These are phyloP conservation scores for Acanthurus tractus DNA, from an alignment of 2,797 vertebrate genomes.

Conservation along the genomic window DNA sequence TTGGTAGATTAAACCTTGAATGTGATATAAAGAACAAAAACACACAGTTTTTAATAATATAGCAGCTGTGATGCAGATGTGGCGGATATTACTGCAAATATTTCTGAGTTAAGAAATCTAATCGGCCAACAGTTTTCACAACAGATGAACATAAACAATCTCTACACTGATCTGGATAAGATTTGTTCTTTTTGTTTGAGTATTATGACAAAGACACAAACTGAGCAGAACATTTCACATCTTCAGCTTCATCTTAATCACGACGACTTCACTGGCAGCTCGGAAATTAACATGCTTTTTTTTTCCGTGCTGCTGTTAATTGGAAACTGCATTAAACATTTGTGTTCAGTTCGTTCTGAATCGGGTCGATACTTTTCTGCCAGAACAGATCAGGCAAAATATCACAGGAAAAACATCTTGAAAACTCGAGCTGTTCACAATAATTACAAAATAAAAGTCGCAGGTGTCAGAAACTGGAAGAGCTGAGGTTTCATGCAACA, in stretches of 20 bases:
- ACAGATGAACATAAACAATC: too few relatives aligned
- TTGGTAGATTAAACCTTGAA: background rate
- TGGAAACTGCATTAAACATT: background rate
- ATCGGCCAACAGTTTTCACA: too few relatives aligned
- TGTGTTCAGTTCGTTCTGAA: background rate
- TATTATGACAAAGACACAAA: too few relatives aligned
- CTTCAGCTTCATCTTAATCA: too few relatives aligned
- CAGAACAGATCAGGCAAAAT: background rate
- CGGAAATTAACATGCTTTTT: background rate
- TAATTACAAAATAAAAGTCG: background rate
- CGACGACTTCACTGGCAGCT: too few relatives aligned
- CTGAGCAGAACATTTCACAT: too few relatives aligned
- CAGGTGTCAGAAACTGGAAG: too few relatives aligned
- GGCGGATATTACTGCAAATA: too few relatives aligned
- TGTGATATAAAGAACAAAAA: conserved; percentile 1
- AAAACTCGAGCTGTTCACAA: background rate
- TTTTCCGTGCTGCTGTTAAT: background rate
- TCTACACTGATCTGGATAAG: too few relatives aligned
- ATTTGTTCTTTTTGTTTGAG: too few relatives aligned
- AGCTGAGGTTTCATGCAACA: background rate
- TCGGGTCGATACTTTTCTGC: background rate
- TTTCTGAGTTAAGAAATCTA: too few relatives aligned
- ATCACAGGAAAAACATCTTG: background rate
- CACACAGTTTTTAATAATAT: background rate
- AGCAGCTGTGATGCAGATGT: too few relatives aligned